Evolutionary conservation across 2,113 vertebrate species (phyloP).

Genomic region (Mirounga angustirostris): DNA sequence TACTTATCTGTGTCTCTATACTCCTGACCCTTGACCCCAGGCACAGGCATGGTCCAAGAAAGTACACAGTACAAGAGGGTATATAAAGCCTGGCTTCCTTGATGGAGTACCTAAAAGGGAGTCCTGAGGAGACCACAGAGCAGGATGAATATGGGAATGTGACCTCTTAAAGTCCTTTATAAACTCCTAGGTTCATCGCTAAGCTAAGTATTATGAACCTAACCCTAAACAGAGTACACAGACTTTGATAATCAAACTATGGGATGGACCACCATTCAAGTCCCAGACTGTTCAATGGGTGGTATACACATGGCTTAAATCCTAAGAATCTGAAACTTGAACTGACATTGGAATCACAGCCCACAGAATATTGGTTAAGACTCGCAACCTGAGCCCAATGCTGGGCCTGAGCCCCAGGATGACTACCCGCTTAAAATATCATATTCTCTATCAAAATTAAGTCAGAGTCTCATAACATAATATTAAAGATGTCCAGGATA

Average conservation of each 20-base stretch:
- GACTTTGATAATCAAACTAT: neutral
- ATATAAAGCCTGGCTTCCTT: neutral
- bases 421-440: neutral
- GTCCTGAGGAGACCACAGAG: neutral
- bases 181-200: neutral
- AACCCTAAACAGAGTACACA: neutral
- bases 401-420: neutral
- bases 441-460: neutral
- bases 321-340: neutral
- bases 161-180: neutral
- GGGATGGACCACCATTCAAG: neutral
- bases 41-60: neutral
- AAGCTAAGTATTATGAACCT: neutral
- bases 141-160: neutral
- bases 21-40: neutral
- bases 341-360: neutral
- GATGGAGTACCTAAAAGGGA: neutral
- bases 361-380: neutral
- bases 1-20: neutral
- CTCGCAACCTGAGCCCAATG: neutral
- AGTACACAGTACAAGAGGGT: neutral
- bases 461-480: neutral
- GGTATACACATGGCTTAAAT: neutral
- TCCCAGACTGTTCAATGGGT: neutral
- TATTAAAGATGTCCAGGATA: neutral